Percentiles rank a stretch among this genome's conserved stretches.
Evolutionary conservation across 2,113 vertebrate genomes (phyloP).

Genomic region (Athene cunicularia): DNA sequence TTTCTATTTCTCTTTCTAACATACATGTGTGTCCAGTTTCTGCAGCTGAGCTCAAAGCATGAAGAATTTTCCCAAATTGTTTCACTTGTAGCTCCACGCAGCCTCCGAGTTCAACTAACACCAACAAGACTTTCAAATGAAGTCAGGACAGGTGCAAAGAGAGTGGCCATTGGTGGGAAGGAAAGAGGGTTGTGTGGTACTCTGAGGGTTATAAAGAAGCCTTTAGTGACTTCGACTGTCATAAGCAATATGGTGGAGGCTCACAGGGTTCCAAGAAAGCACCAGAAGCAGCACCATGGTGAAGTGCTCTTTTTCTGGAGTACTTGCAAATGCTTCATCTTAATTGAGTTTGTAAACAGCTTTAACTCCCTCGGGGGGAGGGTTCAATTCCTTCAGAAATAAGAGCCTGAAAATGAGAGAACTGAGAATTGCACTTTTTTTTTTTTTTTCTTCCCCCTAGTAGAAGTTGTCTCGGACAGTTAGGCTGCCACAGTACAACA

Average conservation of each 20-base stretch:
- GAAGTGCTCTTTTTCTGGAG: neutral
- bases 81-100: neutral
- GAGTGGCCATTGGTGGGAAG: neutral
- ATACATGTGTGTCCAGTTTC: neutral
- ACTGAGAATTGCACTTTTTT: neutral
- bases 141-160: neutral
- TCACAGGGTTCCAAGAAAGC: neutral
- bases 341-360: neutral
- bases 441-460: neutral
- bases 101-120: neutral
- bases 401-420: neutral
- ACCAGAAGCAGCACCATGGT: neutral
- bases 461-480: neutral
- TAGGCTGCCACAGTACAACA: neutral
- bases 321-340: neutral
- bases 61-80: neutral
- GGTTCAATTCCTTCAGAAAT: neutral
- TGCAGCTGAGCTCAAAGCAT: neutral
- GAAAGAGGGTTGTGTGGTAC: neutral
- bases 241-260: neutral
- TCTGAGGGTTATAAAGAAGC: neutral
- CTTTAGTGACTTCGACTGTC: neutral
- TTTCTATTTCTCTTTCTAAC: neutral
- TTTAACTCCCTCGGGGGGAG: neutral
- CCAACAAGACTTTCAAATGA: neutral